A percentile compares a stretch with the other conserved stretches of the same genome.
Conservation (phyloP, 2,888 invertebrate genomes). For the Bellardia bayeri region DNA sequence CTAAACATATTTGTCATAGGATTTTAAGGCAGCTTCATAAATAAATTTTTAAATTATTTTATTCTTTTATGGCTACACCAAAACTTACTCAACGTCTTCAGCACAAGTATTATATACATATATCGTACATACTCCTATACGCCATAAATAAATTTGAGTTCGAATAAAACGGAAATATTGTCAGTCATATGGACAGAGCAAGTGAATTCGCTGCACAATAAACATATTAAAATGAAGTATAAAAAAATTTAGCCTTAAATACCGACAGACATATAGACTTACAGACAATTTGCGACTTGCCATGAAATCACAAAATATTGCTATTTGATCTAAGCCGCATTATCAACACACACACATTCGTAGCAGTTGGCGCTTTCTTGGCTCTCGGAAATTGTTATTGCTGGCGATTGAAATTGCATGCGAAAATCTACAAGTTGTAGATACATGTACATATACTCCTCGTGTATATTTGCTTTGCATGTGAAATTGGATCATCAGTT, state of each 20-base stretch:
- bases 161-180: slow-evolving; percentile 76
- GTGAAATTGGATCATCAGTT: slow-evolving; percentile 73
- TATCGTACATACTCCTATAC: background rate
- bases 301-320: slow-evolving; percentile 80
- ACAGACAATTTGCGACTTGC: slow-evolving; percentile 81
- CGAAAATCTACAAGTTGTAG: slow-evolving; percentile 53
- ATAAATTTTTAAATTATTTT: background rate
- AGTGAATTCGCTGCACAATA: slow-evolving; percentile 58
- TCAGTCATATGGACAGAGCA: slow-evolving; percentile 59
- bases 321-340: slow-evolving; percentile 82
- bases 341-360: slow-evolving; percentile 21
- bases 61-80: background rate
- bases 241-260: slow-evolving; percentile 60
- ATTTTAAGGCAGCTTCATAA: background rate
- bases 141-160: slow-evolving; percentile 11
- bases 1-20: background rate
- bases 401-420: slow-evolving; percentile 63
- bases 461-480: slow-evolving; percentile 65
- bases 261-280: slow-evolving; percentile 69
- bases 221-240: slow-evolving; percentile 65
- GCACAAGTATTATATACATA: background rate
- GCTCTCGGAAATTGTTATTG: slow-evolving; percentile 52
- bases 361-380: slow-evolving; percentile 69
- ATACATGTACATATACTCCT: slow-evolving; percentile 32
- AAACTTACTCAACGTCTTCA: slow-evolving; percentile 7